Conservation (phyloP, 2,797 vertebrate species). For the Alcedo quadribrachys region DNA sequence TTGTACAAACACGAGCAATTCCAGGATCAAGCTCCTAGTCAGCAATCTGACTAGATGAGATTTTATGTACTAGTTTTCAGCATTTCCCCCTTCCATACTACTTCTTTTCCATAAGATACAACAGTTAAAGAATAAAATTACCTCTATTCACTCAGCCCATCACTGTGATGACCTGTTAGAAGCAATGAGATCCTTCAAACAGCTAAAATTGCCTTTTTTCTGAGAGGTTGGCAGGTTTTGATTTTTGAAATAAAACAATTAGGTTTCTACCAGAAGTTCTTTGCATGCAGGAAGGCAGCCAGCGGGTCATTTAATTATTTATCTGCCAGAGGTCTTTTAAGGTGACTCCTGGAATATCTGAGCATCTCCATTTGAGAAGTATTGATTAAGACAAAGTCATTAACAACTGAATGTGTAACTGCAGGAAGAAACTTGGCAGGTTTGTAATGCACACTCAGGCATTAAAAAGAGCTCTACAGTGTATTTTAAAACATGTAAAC, state of each 20-base stretch:
- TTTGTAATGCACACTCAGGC: not conserved
- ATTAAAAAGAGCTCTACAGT: not conserved
- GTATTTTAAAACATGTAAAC: not conserved
- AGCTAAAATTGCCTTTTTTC: slow-evolving; percentile 14
- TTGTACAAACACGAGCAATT: not conserved
- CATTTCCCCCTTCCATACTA: not conserved
- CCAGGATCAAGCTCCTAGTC: not conserved
- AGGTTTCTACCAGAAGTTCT: slow-evolving; percentile 1
- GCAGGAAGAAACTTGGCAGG: slow-evolving; percentile 17
- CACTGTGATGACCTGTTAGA: not conserved
- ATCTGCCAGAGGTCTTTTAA: slow-evolving; percentile 50
- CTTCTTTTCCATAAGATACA: not conserved
- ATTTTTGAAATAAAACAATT: slow-evolving; percentile 50
- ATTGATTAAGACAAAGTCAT: slow-evolving; percentile 65
- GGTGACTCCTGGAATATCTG: slow-evolving; percentile 26
- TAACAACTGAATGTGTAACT: slow-evolving; percentile 34
- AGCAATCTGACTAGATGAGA: not conserved
- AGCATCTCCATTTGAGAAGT: slow-evolving; percentile 36
- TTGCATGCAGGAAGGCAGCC: not conserved
- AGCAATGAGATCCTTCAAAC: slow-evolving; percentile 2
- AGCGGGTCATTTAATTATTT: slow-evolving; percentile 44
- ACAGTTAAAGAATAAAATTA: not conserved
- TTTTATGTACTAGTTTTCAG: not conserved
- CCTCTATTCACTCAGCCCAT: not conserved
- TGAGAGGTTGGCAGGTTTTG: slow-evolving; percentile 13